Evolutionary conservation across 1,140 invertebrate genomes (phyloP), one percentile per base, ranked within the genome.

Genomic region (Drosophila lacertosa): DNA sequence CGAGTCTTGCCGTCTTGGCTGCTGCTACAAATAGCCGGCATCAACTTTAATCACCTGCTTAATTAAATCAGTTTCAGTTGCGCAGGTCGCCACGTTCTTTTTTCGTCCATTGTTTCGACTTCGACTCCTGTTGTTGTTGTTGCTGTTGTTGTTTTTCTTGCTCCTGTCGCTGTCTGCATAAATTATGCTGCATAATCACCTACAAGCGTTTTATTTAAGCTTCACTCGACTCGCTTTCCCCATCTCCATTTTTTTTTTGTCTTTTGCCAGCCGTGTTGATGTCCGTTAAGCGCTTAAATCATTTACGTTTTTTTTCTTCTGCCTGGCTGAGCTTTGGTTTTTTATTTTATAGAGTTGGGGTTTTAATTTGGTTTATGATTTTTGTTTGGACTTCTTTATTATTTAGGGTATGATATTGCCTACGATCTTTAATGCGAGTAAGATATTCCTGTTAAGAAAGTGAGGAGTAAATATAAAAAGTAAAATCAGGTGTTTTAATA

Each of bases 21-120:
- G 54, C 75, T 65, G 77, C 72, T 77, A 89, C 81, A 89, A 89
- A 89, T 88, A 89, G 75, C 65, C 70, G 74, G 86, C 80, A 86
- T 88, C 80, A 89, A 86, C 86, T 89, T 89, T 89, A 89, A 89
- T 89, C 84, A 89, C 80, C 84, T 89, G 88, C 72, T 89, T 88
- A 78, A 88, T 88, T 88, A 88, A 88, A 88, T 88, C 83, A 88
- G 84, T 84, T 89, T 78, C 75, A 74, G 64, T 77, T 63, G 44
- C 47, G 50, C 64, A 72, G 71, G 71, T 74, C 55, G 48, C 55
- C 55, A 32, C 22, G 20, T 50, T 10, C 29, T 51, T 24, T 29
- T 35, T n/a, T 33, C 42, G 18, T 35, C 18, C 50, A 50, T 62
- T 50, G 37, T 48, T 24, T n/a, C 37, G 11, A 44, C 67, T 22